These are phyloP conservation scores for Syritta pipiens DNA, from an alignment of 2,888 invertebrate genomes.

Conservation along the genomic window DNA sequence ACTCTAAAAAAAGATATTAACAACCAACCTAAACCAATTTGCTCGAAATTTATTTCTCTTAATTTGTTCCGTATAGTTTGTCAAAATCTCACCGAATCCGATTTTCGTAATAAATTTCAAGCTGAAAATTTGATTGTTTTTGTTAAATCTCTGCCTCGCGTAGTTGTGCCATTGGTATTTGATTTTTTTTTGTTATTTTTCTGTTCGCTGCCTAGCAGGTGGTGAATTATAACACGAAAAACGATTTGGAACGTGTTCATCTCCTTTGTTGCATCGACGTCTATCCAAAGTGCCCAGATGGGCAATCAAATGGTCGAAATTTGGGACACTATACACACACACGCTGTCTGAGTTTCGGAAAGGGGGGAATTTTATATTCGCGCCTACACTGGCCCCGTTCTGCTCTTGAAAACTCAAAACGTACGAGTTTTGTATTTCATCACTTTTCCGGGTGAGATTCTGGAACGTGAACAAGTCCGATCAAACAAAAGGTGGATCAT, in stretches of 20 bases:
- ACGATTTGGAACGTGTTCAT: conserved; percentile 3
- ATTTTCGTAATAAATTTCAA: neutral
- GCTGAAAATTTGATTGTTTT: neutral
- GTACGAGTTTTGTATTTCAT: conserved; percentile 33
- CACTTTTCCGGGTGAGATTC: conserved; percentile 33
- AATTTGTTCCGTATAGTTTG: conserved; percentile 19
- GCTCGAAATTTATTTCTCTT: neutral
- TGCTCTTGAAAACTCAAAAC: conserved; percentile 51
- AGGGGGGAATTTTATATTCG: neutral
- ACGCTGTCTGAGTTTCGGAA: too few species aligned
- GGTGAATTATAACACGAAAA: neutral
- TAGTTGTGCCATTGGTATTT: neutral
- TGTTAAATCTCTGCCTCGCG: neutral
- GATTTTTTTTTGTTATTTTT: neutral
- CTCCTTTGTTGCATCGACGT: conserved; percentile 68
- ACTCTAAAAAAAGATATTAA: neutral
- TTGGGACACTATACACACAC: conserved; percentile 28
- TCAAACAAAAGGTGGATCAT: conserved; percentile 44
- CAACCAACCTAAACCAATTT: too few species aligned
- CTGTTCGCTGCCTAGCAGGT: conserved; percentile 21
- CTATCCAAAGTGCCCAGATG: conserved; percentile 37
- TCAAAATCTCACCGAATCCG: conserved; percentile 4
- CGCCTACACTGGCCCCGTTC: conserved; percentile 22
- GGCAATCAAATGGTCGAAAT: conserved; percentile 33
- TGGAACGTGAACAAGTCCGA: conserved; percentile 3